Base-by-base conservation (phyloP, 2,888 invertebrate genomes). In the Synergus itoensis region DNA sequence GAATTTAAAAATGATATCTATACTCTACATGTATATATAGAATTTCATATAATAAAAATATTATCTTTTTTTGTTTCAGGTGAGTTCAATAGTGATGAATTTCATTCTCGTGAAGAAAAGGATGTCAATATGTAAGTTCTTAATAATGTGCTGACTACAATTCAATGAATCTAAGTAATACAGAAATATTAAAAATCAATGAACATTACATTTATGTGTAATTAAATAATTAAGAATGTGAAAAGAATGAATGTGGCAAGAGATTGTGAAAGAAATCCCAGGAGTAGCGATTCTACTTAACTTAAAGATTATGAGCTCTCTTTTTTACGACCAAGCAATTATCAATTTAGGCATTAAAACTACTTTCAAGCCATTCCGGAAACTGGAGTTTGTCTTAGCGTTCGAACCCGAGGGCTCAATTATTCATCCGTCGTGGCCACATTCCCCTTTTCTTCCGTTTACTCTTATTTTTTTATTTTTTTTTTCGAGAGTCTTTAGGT, bases 341-440 rank as follows among this genome's bases (percentile, higher is more conserved):
- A 53, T 73, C 73, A 73, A 73, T 73, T 73, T 73, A 53, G 73
- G 53, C 53, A 53, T 73, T 53, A 73, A 28, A 53, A 69, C 69
- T 69, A 69, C 69, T 73, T 73, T 53, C 73, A 73, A 73, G 48
- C 21, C 5, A 18, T 60, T 60, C 62, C 64, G 79, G 77, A 63
- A 78, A 76, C 63, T 81, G 77, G 79, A 83, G 86, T 86, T 88
- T 86, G 85, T 84, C 82, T 86, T 84, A 83, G 83, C 81, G 81
- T 80, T 83, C 80, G 83, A 80, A 83, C 85, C 84, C 83, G 78
- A 82, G 83, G 86, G 84, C 86, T 87, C 87, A 88, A 88, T 88
- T 88, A 88, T 88, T 88, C 88, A 88, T 88, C 86, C 79, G 79
- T 79, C 67, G 80, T 79, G 78, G 79, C 81, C 78, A 80, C 77